phyloP scores from a whole-genome alignment of 2,888 invertebrate species.

The Erebia ligea region DNA sequence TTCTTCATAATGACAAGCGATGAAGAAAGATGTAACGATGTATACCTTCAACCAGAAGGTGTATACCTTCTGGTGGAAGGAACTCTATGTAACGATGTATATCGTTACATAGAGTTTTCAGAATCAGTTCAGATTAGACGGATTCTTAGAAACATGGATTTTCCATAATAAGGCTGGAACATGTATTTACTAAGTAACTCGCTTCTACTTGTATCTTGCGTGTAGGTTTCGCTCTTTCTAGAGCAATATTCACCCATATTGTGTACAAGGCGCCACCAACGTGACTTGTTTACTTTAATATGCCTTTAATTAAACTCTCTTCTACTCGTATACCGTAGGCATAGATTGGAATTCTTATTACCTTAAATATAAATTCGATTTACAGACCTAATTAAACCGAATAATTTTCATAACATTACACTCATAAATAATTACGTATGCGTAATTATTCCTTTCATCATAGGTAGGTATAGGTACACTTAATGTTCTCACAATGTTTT shows the following conservation, averaged over 20 bases:
- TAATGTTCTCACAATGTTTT: no score
- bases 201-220: slow-evolving; percentile 19
- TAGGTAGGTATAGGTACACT: no score
- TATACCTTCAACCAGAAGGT: no score
- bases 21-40: no score
- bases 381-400: background rate
- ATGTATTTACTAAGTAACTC: background rate
- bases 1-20: no score
- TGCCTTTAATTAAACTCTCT: slow-evolving; percentile 41
- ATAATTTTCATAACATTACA: background rate
- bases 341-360: background rate
- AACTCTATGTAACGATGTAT: no score
- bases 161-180: no score
- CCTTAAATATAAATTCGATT: background rate
- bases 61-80: no score
- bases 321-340: background rate
- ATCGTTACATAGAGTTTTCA: no score
- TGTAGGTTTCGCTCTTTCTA: slow-evolving; percentile 7
- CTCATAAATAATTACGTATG: background rate
- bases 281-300: slow-evolving; percentile 39
- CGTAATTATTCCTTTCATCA: no score
- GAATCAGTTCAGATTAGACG: no score
- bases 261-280: slow-evolving; percentile 27
- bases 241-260: slow-evolving; percentile 30
- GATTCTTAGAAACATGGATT: no score